These are phyloP conservation scores for Osmerus eperlanus DNA, from an alignment of 2,113 vertebrate species.

Conservation along the genomic window DNA sequence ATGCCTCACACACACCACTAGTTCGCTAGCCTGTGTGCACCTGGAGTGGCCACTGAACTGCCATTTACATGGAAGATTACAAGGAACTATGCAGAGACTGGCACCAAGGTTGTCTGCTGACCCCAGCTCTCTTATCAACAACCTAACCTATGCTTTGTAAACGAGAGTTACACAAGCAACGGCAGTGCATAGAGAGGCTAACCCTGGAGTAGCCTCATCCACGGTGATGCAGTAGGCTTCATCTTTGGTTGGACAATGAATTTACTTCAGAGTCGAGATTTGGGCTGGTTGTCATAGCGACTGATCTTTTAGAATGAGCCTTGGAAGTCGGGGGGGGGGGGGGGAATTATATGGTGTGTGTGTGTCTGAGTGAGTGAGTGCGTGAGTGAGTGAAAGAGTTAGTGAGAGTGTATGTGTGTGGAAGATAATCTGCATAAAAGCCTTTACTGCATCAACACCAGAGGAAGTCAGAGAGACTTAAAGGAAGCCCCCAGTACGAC, in stretches of 20 bases:
- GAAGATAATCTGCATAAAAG: background rate
- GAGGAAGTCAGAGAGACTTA: background rate
- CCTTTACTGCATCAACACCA: background rate
- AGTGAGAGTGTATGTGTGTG: background rate
- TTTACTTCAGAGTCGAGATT: too few relatives aligned
- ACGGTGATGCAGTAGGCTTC: too few relatives aligned
- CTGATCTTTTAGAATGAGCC: background rate
- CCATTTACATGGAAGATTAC: too few relatives aligned
- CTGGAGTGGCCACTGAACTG: background rate
- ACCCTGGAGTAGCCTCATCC: too few relatives aligned
- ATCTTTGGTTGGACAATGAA: too few relatives aligned
- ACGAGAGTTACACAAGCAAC: too few relatives aligned
- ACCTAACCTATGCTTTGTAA: too few relatives aligned
- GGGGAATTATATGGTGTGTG: background rate
- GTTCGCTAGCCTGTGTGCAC: background rate
- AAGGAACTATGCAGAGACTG: too few relatives aligned
- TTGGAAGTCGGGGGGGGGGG: too few relatives aligned
- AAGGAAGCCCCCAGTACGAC: background rate
- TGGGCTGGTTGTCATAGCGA: background rate
- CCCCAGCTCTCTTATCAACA: too few relatives aligned
- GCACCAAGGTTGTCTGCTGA: too few relatives aligned
- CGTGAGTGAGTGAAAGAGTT: background rate
- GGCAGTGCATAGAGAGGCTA: too few relatives aligned
- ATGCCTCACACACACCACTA: background rate
- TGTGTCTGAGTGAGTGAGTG: background rate